A percentile compares a stretch with the other conserved stretches of the same genome.
These are phyloP conservation scores for Grallaria varia DNA, from an alignment of 2,113 vertebrate species.

Conservation along the genomic window DNA sequence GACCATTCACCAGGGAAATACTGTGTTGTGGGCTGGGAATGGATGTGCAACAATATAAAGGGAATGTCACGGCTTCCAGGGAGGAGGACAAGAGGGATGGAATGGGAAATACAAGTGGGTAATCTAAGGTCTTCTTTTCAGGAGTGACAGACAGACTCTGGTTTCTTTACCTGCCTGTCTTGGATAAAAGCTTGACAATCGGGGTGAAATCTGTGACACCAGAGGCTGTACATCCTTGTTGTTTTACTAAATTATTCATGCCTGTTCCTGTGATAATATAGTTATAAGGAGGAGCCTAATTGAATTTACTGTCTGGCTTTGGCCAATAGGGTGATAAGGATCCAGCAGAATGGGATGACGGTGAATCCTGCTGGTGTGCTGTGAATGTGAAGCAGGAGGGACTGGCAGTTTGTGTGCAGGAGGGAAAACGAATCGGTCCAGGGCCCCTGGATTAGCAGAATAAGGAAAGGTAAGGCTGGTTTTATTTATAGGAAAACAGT, in stretches of 20 bases:
- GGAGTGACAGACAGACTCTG: not conserved
- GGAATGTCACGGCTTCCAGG: not conserved
- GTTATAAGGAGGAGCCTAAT: slow-evolving; percentile 70
- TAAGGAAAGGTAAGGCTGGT: slow-evolving; percentile 46
- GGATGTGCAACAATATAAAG: not conserved
- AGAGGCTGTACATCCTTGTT: slow-evolving; percentile 36
- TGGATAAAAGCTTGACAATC: not conserved
- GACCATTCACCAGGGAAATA: not conserved
- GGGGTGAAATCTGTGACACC: slow-evolving; percentile 29
- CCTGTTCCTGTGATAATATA: slow-evolving; percentile 62
- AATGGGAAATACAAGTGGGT: not conserved
- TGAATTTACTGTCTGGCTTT: slow-evolving; percentile 62
- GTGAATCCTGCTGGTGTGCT: slow-evolving; percentile 55
- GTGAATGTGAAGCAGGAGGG: slow-evolving; percentile 65
- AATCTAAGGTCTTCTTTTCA: not conserved
- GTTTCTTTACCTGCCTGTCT: not conserved
- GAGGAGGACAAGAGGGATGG: not conserved
- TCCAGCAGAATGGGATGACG: slow-evolving; percentile 61
- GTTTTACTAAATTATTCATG: slow-evolving; percentile 70
- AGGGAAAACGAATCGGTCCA: not conserved
- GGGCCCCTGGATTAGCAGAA: not conserved
- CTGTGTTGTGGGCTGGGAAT: not conserved
- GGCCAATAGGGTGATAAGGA: slow-evolving; percentile 58
- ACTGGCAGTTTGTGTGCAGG: slow-evolving; percentile 51
- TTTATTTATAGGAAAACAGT: not conserved